Base-by-base conservation (phyloP, 2,888 invertebrate species). In the Dicyrtoma fusca region DNA sequence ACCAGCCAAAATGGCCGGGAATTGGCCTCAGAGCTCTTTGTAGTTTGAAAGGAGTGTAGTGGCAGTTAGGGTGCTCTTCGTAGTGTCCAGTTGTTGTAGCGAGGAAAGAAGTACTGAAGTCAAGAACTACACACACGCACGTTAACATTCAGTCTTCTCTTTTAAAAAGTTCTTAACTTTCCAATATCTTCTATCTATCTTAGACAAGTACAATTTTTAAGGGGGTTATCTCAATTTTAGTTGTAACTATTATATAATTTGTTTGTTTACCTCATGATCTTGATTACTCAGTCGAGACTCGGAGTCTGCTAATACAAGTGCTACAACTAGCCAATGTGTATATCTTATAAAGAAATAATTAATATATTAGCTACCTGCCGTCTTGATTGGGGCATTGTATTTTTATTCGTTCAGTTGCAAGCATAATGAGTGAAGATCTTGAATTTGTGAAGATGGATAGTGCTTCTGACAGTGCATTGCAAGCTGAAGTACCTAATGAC, bases 401-500 rank as follows among this genome's bases (percentile, higher is more conserved):
- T 63, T 44, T 44, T 42, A 63, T 45, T 61, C 61, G 23, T 44
- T 63, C 63, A 45, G 63, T 34, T 53, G 65, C 51, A 71, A 25
- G 26, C 51, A 66, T 45, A 62, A 79, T 80, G 79, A 80, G 79
- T 80, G 79, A 80, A 75, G 79, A 79, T 74, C 77, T 80, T 73
- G 80, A 80, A 81, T 81, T 80, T 74, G 80, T 76, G 71, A 81
- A 80, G 70, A 80, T 80, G 81, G 81, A 80, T 72, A 81, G 79
- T 75, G 77, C 80, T 34, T 71, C 76, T 26, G 80, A 80, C 81
- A 90, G 90, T 84, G 89, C 90, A 84, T 91, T 92, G 84, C 91
- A 92, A 83, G 91, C 92, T 80, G 94, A 94, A 88, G 92, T 92
- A 86, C 92, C 94, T 86, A 95, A 95, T 88, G 95, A 94, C 87